Evolutionary conservation across 2,797 vertebrate species (phyloP), one percentile per base, ranked within the genome.

Genomic region (Coluber constrictor): DNA sequence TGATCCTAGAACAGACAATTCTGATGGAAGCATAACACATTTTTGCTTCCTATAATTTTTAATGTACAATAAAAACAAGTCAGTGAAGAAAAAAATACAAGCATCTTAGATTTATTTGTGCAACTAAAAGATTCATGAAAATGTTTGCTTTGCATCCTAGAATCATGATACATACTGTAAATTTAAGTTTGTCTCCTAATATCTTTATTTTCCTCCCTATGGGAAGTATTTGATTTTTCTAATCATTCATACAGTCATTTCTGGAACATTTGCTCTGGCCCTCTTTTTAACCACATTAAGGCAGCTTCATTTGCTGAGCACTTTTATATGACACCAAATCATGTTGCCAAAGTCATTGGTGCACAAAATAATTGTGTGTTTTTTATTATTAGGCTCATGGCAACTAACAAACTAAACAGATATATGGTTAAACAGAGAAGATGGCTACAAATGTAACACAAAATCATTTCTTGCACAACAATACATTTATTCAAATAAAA

Each of bases 231-330:
- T 91, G 88, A 88, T 87, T 88, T 66, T 88, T 91, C 86, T 91
- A 91, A 91, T 88, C 92, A 88, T 91, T 91, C 86, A 61, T 91
- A 87, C 61, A 61, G 92, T 57, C 79, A 11, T 83, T 90, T 91
- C 66, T 87, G 37, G 23, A 91, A 88, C 86, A 91, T 93, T 93
- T 91, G 90, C 32, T 93, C 86, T 61, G 25, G 63, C 15, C 37
- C 63, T 79, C 37, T 88, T 91, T 92, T 83, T 93, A 91, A 88
- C 66, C 86, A 88, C 86, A 93, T 93, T 91, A 93, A 93, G 86
- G 91, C 15, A 43, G 37, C 55, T 43, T 88, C 43, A 29, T 25
- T 61, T 83, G 56, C 47, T 83, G n/a, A 87, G 37, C 57, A 88
- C n/a, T 70, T 91, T 88, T 91, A 54, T 61, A 54, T 88, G 86